These are phyloP conservation scores for Protonemura montana DNA, from an alignment of 2,888 invertebrate genomes.

Conservation along the genomic window DNA sequence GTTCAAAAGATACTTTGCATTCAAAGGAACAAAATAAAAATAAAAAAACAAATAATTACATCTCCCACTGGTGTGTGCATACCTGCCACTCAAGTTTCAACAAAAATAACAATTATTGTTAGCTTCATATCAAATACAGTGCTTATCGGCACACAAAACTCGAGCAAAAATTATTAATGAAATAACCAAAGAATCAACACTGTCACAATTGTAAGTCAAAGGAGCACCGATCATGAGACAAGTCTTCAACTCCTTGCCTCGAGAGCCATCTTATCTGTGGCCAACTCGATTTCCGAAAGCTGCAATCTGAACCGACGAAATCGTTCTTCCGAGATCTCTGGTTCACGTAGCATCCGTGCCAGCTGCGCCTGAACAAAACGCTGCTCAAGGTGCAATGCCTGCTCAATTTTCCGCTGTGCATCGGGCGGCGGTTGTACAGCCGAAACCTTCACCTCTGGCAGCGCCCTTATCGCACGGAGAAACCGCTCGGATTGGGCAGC, in stretches of 20 bases:
- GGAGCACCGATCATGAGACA: neutral
- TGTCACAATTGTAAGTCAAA: neutral
- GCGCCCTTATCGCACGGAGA: neutral
- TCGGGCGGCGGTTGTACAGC: neutral
- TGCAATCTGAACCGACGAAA: neutral
- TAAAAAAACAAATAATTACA: too few species aligned
- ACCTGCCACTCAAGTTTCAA: too few species aligned
- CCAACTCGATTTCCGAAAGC: neutral
- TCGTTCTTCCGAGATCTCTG: neutral
- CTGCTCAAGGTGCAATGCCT: neutral
- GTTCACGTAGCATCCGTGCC: neutral
- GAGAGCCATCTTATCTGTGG: conserved; percentile 13
- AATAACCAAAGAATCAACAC: too few species aligned
- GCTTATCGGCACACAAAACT: too few species aligned
- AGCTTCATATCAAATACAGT: too few species aligned
- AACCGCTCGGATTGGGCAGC: neutral
- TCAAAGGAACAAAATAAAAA: too few species aligned
- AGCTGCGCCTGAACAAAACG: conserved; percentile 1
- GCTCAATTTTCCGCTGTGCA: neutral
- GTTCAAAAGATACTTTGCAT: too few species aligned
- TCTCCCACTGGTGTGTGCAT: too few species aligned
- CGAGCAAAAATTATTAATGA: too few species aligned
- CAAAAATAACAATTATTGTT: too few species aligned
- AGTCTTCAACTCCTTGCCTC: neutral
- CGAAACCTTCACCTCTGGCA: neutral